phyloP scores from a whole-genome alignment of 2,888 invertebrate species.

The Agriopis aurantiaria region DNA sequence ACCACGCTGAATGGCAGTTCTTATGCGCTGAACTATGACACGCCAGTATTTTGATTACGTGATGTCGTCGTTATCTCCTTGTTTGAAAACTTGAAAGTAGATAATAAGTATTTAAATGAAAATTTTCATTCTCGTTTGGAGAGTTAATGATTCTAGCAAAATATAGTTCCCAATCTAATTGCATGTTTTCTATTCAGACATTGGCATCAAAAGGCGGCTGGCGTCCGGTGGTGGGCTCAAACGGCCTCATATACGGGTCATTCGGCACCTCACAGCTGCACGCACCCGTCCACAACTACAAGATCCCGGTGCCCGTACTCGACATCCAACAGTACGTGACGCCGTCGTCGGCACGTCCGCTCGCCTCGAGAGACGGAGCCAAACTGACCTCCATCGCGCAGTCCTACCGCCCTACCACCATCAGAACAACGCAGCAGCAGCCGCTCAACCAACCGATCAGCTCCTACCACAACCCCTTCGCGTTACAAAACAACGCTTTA shows the following conservation, averaged over 20 bases:
- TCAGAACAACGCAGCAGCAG: slow-evolving; percentile 62
- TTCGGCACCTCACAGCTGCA: slow-evolving; percentile 72
- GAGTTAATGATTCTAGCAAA: no score
- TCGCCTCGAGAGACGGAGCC: slow-evolving; percentile 70
- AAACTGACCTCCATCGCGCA: slow-evolving; percentile 82
- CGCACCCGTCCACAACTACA: slow-evolving; percentile 66
- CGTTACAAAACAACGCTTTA: slow-evolving; percentile 67
- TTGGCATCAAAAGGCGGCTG: slow-evolving; percentile 87
- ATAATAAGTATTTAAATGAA: no score
- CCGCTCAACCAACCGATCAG: slow-evolving; percentile 77
- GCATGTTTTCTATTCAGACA: slow-evolving; percentile 64
- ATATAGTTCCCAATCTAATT: neutral
- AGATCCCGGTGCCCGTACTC: slow-evolving; percentile 68
- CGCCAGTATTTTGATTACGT: no score
- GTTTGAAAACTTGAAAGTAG: no score
- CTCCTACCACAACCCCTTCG: slow-evolving; percentile 79
- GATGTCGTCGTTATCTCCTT: no score
- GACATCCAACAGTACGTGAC: slow-evolving; percentile 61
- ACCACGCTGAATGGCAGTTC: no score
- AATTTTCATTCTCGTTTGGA: no score
- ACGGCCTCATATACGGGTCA: slow-evolving; percentile 71
- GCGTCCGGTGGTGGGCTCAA: slow-evolving; percentile 86
- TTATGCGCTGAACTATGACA: no score
- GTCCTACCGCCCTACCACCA: slow-evolving; percentile 79
- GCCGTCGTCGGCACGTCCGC: slow-evolving; percentile 73